phyloP scores from a whole-genome alignment of 2,888 invertebrate genomes.

The Brenthis daphne region DNA sequence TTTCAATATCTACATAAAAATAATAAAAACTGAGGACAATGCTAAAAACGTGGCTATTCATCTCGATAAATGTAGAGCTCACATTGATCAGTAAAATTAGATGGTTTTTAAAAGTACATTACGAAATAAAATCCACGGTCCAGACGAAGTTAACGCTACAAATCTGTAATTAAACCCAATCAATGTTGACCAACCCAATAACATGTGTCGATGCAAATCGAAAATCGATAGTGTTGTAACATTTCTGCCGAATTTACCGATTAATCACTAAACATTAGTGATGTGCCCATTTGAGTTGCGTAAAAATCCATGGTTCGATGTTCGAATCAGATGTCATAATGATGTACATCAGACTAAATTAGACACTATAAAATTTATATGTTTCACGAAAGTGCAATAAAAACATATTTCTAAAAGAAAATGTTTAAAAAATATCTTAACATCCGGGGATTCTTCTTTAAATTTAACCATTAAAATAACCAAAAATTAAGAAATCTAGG shows the following conservation, averaged over 20 bases:
- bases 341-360: slow-evolving; percentile 7
- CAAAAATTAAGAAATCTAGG: too few species aligned
- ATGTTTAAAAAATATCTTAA: too few species aligned
- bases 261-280: slow-evolving; percentile 29
- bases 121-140: slow-evolving; percentile 6
- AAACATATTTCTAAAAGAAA: too few species aligned
- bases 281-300: slow-evolving; percentile 29
- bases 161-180: slow-evolving; percentile 36
- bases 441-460: too few species aligned
- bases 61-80: not conserved
- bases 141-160: slow-evolving; percentile 11
- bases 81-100: not conserved
- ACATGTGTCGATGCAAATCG: slow-evolving; percentile 50
- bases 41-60: not conserved
- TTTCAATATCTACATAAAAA: not conserved
- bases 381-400: not conserved
- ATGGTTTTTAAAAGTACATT: not conserved
- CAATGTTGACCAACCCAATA: slow-evolving; percentile 41
- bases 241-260: slow-evolving; percentile 26
- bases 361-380: not conserved
- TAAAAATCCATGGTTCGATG: slow-evolving; percentile 16
- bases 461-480: too few species aligned
- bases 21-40: not conserved
- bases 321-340: not conserved
- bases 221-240: slow-evolving; percentile 49